Evolutionary conservation across 2,888 invertebrate genomes (phyloP).

Genomic region (Cerastis leucographa): DNA sequence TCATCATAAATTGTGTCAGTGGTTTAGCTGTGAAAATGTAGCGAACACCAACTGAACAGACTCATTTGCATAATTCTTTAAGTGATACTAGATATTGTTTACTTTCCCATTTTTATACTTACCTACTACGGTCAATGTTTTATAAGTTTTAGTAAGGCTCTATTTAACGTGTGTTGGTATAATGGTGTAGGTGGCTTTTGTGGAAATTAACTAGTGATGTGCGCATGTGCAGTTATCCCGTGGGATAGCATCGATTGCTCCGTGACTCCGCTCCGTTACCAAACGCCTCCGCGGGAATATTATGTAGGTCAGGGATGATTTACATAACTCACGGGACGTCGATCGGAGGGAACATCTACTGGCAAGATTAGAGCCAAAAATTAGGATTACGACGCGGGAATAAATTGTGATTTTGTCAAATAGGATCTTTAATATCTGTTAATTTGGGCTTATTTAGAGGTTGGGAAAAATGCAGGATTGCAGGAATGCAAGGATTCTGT

Average conservation of each 20-base stretch:
- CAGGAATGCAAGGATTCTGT: no score
- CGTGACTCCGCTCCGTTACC: constrained; percentile 71
- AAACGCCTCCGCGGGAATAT: constrained; percentile 72
- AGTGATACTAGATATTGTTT: not conserved
- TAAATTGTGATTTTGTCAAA: constrained; percentile 7
- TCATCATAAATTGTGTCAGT: not conserved
- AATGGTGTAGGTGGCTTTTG: constrained; percentile 30
- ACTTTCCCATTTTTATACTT: constrained; percentile 9
- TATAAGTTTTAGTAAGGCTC: constrained; percentile 21
- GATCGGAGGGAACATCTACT: constrained; percentile 15
- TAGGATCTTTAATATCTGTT: not conserved
- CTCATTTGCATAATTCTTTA: not conserved
- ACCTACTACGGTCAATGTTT: not conserved
- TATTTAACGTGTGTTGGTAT: constrained; percentile 25
- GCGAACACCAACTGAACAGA: not conserved
- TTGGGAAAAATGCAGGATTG: not conserved
- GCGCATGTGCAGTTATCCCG: constrained; percentile 89
- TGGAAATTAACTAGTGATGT: constrained; percentile 51
- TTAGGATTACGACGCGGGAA: not conserved
- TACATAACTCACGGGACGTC: constrained; percentile 47
- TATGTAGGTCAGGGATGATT: constrained; percentile 86
- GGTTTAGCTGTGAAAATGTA: not conserved
- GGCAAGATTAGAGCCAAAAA: constrained; percentile 4
- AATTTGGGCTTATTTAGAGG: not conserved
- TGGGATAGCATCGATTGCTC: constrained; percentile 89